A percentile compares a stretch with the other conserved stretches of the same genome.
phyloP scores from a whole-genome alignment of 2,888 invertebrate genomes.

The Phengaris alcon region DNA sequence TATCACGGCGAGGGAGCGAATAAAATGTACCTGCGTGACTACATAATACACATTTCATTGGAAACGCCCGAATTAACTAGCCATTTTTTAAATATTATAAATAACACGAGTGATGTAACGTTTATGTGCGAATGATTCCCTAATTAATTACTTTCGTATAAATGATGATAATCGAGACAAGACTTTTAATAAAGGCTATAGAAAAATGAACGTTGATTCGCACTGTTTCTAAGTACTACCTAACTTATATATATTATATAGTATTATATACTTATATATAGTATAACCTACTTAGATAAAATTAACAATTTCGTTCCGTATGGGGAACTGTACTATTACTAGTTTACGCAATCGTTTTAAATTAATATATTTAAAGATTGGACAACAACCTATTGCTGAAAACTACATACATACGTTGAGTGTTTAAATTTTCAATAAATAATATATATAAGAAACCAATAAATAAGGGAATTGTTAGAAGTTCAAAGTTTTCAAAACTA shows the following conservation, averaged over 20 bases:
- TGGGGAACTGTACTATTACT: too few relatives aligned
- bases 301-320: too few relatives aligned
- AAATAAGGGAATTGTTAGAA: too few relatives aligned
- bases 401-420: too few relatives aligned
- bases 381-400: not conserved
- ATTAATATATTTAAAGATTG: not conserved
- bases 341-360: too few relatives aligned
- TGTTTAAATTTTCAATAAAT: too few relatives aligned
- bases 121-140: not conserved
- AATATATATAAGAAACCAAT: too few relatives aligned
- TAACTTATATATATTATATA: too few relatives aligned
- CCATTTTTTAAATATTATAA: not conserved
- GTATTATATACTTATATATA: too few relatives aligned
- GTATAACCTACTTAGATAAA: too few relatives aligned
- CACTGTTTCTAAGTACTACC: not conserved
- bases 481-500: too few relatives aligned
- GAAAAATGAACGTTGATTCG: not conserved
- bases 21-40: conserved; percentile 28
- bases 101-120: not conserved
- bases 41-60: not conserved
- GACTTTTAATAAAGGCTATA: too few relatives aligned
- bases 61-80: not conserved
- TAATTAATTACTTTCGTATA: conserved; percentile 1
- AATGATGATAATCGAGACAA: not conserved
- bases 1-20: conserved; percentile 19